These are phyloP conservation scores for Frieseomelitta varia DNA, from an alignment of 1,140 invertebrate genomes.

Conservation along the genomic window DNA sequence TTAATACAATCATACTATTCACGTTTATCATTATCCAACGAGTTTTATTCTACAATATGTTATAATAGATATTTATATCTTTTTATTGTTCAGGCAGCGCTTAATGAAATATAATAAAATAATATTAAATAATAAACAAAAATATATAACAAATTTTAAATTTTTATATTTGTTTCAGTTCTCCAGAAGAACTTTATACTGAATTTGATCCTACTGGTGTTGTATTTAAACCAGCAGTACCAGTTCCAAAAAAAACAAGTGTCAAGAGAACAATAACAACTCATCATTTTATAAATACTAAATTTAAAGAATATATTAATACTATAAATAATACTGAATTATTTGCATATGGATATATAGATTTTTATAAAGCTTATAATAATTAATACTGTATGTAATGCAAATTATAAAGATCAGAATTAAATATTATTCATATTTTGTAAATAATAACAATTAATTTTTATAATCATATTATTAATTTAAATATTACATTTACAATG, in stretches of 20 bases:
- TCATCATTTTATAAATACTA: slow-evolving; percentile 41
- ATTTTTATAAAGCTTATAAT: slow-evolving; percentile 54
- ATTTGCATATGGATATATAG: slow-evolving; percentile 34
- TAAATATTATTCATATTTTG: slow-evolving; percentile 9
- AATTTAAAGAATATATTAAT: slow-evolving; percentile 59
- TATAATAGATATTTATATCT: not conserved
- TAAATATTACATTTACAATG: slow-evolving; percentile 4
- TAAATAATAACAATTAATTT: slow-evolving; percentile 31
- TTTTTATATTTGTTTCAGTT: slow-evolving; percentile 66
- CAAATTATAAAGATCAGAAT: slow-evolving; percentile 28
- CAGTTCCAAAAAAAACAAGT: slow-evolving; percentile 65
- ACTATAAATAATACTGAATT: slow-evolving; percentile 37
- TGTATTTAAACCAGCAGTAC: slow-evolving; percentile 77
- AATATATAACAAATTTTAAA: not conserved
- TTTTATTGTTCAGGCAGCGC: not conserved
- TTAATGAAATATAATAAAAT: not conserved
- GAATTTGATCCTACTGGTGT: slow-evolving; percentile 72
- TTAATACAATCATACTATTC: not conserved
- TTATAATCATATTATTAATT: slow-evolving; percentile 10
- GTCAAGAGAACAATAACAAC: slow-evolving; percentile 32
- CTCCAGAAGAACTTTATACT: slow-evolving; percentile 68
- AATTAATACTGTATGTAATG: slow-evolving; percentile 32
- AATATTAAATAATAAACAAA: not conserved
- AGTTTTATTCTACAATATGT: not conserved
- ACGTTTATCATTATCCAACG: not conserved